Evolutionary conservation across 2,888 invertebrate species (phyloP), one percentile per base, ranked within the genome.

Genomic region (Spodoptera littoralis): DNA sequence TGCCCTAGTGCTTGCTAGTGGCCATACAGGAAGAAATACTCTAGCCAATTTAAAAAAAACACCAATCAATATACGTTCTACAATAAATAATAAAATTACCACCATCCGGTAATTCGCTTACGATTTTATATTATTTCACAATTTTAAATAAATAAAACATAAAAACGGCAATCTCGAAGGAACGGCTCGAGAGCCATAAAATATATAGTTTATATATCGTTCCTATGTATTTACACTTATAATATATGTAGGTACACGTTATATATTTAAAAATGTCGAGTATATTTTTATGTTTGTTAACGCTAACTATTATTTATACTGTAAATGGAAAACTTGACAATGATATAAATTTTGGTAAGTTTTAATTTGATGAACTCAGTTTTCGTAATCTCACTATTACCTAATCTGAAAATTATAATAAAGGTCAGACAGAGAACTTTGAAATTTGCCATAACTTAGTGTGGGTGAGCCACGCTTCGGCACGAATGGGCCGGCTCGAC

Each of bases 251-350:
- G 2, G 46, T 5, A 47, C 3, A 24, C 44, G 11, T 12, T 8
- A 48, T 44, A 48, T 56, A 44, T 41, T 62, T 8, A n/a, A 60
- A 51, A 48, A 72, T 72, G 71, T 58, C 68, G 73, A 63, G 46
- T 54, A 51, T 57, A 51, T 62, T 72, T 49, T 27, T 60, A 54
- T 18, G 6, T 2, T 22, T 68, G 11, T 22, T 57, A 11, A 9
- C 52, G 30, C 43, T 72, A 5, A 43, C 11, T 47, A n/a, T 57
- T 43, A 46, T 24, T 57, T 68, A n/a, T 44, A 46, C 11, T 22
- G 48, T 8, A 56, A 30, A 27, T 1, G 24, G 11, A 11, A 13
- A 11, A 45, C 1, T n/a, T 6, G 44, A 9, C 6, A 57, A 36
- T 11, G 43, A 42, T 4, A 4, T 51, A 2, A 50, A 59, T 11